Base-by-base conservation (phyloP, 2,888 invertebrate genomes). In the Unio pictorum region DNA sequence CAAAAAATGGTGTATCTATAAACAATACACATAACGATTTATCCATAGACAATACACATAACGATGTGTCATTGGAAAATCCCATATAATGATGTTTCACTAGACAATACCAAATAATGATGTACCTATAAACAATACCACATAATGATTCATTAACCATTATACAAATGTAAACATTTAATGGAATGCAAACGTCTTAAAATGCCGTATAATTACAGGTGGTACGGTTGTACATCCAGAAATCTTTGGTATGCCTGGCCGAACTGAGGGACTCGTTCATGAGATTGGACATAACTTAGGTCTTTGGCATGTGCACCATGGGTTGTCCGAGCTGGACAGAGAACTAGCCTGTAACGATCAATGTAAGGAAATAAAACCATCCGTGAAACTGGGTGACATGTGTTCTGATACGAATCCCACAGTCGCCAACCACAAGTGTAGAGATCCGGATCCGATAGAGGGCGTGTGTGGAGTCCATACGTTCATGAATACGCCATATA, bases 211-310 rank as follows among this genome's bases (percentile, higher is more conserved):
- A n/a, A 20, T 61, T 62, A 17, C 68, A 88, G 89, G 89, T 34
- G 88, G 89, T 7, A 81, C 82, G 3, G 81, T 88, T 17, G 78
- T 89, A 64, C 84, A 86, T 34, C 80, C 82, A 7, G 77, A 84
- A 65, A 79, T 76, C 23, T 88, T 84, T 67, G 88, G 88, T 8
- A 65, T 67, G 4, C 68, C 67, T 0, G 84, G 82, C 11, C 76
- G 81, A 60, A 73, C 80, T 30, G 80, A 84, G 69, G 84, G 80
- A 56, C 73, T 89, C 34, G 81, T 89, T 1, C 89, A 89, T 68
- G 89, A 89, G 75, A 71, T 89, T 15, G 89, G 89, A 1, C 89
- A 89, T 74, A 82, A 79, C 26, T 79, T 89, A 23, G 89, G 89
- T 4, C 81, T 89, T 20, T 87, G 87, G 87, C 89, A 89, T 74